Evolutionary conservation across 2,113 vertebrate genomes (phyloP).

Genomic region (Pluvianellus socialis): DNA sequence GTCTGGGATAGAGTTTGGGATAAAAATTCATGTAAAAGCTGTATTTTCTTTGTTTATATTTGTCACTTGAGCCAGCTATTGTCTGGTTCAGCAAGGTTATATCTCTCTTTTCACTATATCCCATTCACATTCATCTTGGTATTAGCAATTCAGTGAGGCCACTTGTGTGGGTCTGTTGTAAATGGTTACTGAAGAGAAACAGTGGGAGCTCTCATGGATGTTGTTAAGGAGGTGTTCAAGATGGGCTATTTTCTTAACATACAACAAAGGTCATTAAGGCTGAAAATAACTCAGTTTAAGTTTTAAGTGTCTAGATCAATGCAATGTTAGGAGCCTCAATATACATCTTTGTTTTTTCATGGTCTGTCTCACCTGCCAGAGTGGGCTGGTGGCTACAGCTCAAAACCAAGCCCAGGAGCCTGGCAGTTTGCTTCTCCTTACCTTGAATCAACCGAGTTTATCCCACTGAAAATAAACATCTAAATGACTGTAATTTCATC

Average conservation of each 20-base stretch:
- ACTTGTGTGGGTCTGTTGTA: neutral
- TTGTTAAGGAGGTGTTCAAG: neutral
- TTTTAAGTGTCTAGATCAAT: neutral
- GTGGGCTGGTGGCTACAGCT: neutral
- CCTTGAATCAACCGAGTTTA: neutral
- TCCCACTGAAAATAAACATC: neutral
- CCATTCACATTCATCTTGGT: neutral
- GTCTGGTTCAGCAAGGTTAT: neutral
- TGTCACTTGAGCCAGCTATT: neutral
- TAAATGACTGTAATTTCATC: neutral
- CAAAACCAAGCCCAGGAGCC: neutral
- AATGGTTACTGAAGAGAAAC: neutral
- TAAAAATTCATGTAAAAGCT: neutral
- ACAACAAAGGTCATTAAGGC: neutral
- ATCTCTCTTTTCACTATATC: neutral
- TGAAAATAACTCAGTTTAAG: neutral
- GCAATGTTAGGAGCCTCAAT: neutral
- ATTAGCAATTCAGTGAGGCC: neutral
- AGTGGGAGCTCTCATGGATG: neutral
- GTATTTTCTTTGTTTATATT: constrained; percentile 10
- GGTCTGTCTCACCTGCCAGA: neutral
- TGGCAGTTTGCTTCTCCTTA: neutral
- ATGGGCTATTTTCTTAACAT: neutral
- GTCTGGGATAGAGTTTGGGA: neutral
- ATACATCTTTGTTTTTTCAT: neutral